Conservation (phyloP, 1,140 invertebrate genomes). For the Pogonomyrmex californicus region DNA sequence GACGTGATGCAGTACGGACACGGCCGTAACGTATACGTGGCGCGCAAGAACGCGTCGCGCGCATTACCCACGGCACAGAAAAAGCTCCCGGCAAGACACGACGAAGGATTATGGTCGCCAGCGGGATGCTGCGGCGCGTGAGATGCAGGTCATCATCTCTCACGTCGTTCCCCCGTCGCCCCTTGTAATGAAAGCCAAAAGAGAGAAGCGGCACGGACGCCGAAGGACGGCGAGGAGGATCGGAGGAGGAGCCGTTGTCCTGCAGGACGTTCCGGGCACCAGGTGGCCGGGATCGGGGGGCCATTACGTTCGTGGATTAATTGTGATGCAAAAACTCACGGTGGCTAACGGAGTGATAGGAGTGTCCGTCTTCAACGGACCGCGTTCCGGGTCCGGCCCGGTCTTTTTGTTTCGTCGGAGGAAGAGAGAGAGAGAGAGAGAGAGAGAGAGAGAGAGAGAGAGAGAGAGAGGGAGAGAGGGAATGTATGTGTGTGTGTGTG, state of each 20-base stretch:
- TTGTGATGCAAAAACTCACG: conserved; percentile 81
- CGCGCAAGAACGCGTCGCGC: conserved; percentile 52
- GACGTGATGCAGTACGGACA: conserved; percentile 35
- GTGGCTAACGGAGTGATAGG: conserved; percentile 80
- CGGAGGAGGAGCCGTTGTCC: conserved; percentile 76
- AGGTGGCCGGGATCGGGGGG: conserved; percentile 71
- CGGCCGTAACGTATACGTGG: conserved; percentile 28
- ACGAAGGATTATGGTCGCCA: conserved; percentile 19
- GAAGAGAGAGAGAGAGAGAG: conserved; percentile 2
- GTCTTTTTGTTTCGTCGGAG: conserved; percentile 67
- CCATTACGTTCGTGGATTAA: conserved; percentile 82
- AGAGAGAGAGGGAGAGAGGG: no score
- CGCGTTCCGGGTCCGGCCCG: conserved; percentile 52
- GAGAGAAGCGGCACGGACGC: conserved; percentile 63
- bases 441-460: no score
- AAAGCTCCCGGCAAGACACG: conserved; percentile 41
- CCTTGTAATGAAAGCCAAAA: conserved; percentile 72
- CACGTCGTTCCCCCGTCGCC: conserved; percentile 35
- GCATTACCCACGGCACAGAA: conserved; percentile 34
- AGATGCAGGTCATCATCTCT: conserved; percentile 78
- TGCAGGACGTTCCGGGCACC: conserved; percentile 79
- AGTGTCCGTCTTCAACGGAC: conserved; percentile 75
- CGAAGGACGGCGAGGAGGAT: conserved; percentile 39
- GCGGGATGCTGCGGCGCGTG: conserved; percentile 50
- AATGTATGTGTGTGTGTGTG: neutral